These are phyloP conservation scores for Solea senegalensis DNA, from an alignment of 2,113 vertebrate species.

Conservation along the genomic window DNA sequence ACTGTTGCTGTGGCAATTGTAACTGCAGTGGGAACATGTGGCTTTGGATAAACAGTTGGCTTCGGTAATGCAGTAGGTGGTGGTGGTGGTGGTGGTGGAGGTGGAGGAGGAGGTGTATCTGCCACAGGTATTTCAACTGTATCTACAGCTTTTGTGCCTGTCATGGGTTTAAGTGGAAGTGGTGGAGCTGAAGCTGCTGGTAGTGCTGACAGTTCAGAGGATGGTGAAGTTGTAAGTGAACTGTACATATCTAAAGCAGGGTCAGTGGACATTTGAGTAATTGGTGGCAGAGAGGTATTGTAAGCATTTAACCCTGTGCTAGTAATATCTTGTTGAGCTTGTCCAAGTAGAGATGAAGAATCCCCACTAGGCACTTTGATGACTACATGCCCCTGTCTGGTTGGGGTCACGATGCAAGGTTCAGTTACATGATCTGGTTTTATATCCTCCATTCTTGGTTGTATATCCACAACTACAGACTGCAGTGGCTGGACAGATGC, in stretches of 20 bases:
- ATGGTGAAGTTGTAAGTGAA: conserved; percentile 50
- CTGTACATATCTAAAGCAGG: conserved; percentile 45
- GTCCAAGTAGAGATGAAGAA: conserved; percentile 48
- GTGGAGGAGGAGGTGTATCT: conserved; percentile 63
- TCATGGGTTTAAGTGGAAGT: conserved; percentile 77
- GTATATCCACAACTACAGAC: conserved; percentile 75
- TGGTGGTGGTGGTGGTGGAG: conserved; percentile 33
- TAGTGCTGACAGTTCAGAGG: conserved; percentile 56
- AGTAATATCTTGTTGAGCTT: conserved; percentile 44
- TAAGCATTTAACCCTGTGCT: conserved; percentile 49
- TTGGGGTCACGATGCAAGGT: conserved; percentile 66
- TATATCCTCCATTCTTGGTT: conserved; percentile 69
- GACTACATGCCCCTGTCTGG: conserved; percentile 74
- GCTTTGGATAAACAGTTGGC: conserved; percentile 81
- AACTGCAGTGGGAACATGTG: conserved; percentile 43
- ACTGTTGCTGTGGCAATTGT: conserved; percentile 41
- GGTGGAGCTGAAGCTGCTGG: conserved; percentile 45
- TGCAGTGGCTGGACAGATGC: conserved; percentile 60
- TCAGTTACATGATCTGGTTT: conserved; percentile 42
- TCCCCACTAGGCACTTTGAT: conserved; percentile 82
- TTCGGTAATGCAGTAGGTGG: conserved; percentile 81
- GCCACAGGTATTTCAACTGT: conserved; percentile 73
- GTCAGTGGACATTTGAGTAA: conserved; percentile 55
- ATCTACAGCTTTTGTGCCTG: conserved; percentile 76
- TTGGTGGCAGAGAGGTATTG: conserved; percentile 69